phyloP scores from a whole-genome alignment of 2,888 invertebrate genomes.

The Mythimna ferrago region DNA sequence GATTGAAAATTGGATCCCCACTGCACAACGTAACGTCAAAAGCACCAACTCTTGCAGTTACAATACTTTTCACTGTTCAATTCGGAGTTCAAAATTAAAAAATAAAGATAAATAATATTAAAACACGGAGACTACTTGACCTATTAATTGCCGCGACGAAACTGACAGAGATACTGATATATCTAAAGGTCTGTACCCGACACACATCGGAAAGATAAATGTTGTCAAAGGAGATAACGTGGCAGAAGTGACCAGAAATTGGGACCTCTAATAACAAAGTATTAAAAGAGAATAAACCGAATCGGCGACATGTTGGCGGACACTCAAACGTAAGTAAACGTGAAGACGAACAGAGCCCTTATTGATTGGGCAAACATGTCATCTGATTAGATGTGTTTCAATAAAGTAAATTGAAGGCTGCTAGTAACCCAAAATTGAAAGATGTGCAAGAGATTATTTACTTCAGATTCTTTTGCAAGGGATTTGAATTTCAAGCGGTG shows the following conservation, averaged over 20 bases:
- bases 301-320: constrained; percentile 14
- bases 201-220: constrained; percentile 80
- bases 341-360: constrained; percentile 21
- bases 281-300: constrained; percentile 31
- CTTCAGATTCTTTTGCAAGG: background rate
- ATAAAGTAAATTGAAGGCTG: constrained; percentile 3
- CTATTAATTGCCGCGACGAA: constrained; percentile 50
- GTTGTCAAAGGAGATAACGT: constrained; percentile 79
- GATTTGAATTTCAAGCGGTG: background rate
- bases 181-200: constrained; percentile 74
- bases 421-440: constrained; percentile 6
- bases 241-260: constrained; percentile 60
- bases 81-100: constrained; percentile 3
- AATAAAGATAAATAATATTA: constrained; percentile 21
- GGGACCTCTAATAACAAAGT: constrained; percentile 60
- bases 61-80: constrained; percentile 4
- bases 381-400: constrained; percentile 6
- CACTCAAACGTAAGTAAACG: constrained; percentile 17
- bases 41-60: background rate
- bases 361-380: constrained; percentile 40
- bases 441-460: background rate
- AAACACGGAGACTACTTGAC: constrained; percentile 42
- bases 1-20: constrained; percentile 13
- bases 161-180: constrained; percentile 57
- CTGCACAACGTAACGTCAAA: constrained; percentile 2